Base-by-base conservation (phyloP, 2,888 invertebrate genomes). In the Tolmerus cingulatus region DNA sequence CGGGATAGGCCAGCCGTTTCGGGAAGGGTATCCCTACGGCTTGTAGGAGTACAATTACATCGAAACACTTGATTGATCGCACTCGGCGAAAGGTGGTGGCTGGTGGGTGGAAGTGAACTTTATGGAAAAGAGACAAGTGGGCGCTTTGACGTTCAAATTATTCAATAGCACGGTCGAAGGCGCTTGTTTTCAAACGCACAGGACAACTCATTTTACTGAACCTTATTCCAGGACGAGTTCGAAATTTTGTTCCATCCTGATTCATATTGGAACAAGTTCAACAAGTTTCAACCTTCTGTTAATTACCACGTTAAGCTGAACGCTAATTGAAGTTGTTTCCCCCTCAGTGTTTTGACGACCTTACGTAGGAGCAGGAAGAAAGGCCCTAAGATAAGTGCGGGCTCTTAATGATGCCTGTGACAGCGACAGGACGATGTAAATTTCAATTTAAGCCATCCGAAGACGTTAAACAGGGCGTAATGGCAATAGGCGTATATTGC, bases 281-380 rank as follows among this genome's bases (percentile, higher is more conserved):
- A 79, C 79, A 79, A 79, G 79, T 79, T 16, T 51, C 27, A 5
- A 23, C 79, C 30, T 51, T n/a, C 12, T 51, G 51, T 51, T 79
- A 79, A 79, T 79, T 51, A 79, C 51, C 46, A 79, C 51, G 30
- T 79, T 46, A 55, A 46, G 79, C 51, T 79, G 51, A 79, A 79
- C 79, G 79, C 79, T 79, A 79, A 79, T 79, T 79, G 51, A 79
- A 79, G 27, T 79, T 34, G 79, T 30, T 55, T 79, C 55, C 79
- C 79, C 51, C 46, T 43, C 40, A 40, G 46, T 23, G 12, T 78
- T 46, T 27, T 79, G 79, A 79, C 46, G 55, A 27, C 27, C 27
- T 46, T 40, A 74, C 1, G 19, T 76, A 51, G 51, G 79, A 27
- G 23, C 19, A 27, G 16, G 37, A 23, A 40, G 79, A 79, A 23